Evolutionary conservation across 1,140 invertebrate species (phyloP).

Genomic region (Archivesica marissinica): DNA sequence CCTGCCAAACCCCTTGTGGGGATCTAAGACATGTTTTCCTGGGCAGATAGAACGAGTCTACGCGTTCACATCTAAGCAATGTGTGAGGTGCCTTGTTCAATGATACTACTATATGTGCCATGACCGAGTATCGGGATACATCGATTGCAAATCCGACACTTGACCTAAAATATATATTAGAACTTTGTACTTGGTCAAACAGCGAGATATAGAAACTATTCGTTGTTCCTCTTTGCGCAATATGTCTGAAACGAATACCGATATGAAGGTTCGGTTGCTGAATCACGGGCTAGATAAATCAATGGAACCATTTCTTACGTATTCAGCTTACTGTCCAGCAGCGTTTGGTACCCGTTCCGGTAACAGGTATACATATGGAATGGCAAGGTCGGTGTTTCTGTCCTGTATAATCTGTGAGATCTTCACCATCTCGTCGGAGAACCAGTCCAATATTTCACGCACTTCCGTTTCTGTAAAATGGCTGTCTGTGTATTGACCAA

Average conservation of each 20-base stretch:
- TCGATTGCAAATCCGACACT: background rate
- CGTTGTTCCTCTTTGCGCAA: too few relatives aligned
- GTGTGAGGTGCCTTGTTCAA: too few relatives aligned
- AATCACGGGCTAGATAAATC: too few relatives aligned
- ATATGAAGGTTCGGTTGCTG: too few relatives aligned
- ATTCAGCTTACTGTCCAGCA: conserved; percentile 11
- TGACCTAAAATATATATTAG: background rate
- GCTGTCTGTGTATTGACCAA: conserved; percentile 39
- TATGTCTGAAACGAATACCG: too few relatives aligned
- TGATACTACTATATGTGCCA: too few relatives aligned
- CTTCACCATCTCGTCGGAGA: conserved; percentile 26
- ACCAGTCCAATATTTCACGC: conserved; percentile 45
- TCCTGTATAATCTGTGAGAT: conserved; percentile 26
- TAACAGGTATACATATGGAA: conserved; percentile 50
- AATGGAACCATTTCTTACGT: background rate
- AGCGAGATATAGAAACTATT: too few relatives aligned
- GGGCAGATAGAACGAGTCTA: too few relatives aligned
- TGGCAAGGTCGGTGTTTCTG: conserved; percentile 35
- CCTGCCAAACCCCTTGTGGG: too few relatives aligned
- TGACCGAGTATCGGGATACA: too few relatives aligned
- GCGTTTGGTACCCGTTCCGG: conserved; percentile 48
- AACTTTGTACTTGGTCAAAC: background rate
- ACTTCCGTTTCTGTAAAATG: conserved; percentile 50
- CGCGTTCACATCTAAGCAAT: too few relatives aligned
- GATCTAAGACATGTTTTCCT: too few relatives aligned